These are phyloP conservation scores for Motacilla tschutschensis DNA, from an alignment of 2,113 vertebrate genomes.

Conservation along the genomic window DNA sequence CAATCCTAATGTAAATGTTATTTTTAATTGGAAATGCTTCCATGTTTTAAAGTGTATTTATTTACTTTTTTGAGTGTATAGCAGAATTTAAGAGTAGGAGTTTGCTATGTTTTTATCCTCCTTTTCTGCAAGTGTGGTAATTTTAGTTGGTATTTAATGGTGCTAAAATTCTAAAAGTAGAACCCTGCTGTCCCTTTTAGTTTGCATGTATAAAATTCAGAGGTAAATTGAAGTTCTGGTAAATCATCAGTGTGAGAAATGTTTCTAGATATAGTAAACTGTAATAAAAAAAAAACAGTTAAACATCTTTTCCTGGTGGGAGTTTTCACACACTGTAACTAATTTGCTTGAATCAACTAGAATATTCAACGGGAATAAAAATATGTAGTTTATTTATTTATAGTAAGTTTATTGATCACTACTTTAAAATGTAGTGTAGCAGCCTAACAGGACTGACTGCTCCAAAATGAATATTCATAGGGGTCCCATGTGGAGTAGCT, in stretches of 20 bases:
- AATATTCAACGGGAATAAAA: slow-evolving; percentile 34
- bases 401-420: not conserved
- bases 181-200: slow-evolving; percentile 38
- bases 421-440: slow-evolving; percentile 10
- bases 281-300: slow-evolving; percentile 46
- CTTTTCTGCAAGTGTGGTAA: slow-evolving; percentile 31
- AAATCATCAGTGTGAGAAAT: slow-evolving; percentile 43
- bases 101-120: slow-evolving; percentile 33
- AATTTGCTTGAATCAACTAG: slow-evolving; percentile 46
- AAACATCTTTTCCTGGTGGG: slow-evolving; percentile 48
- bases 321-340: slow-evolving; percentile 41
- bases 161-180: slow-evolving; percentile 49
- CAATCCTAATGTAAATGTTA: not conserved
- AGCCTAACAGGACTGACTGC: not conserved
- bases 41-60: slow-evolving; percentile 22
- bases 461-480: not conserved
- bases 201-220: slow-evolving; percentile 26
- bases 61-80: slow-evolving; percentile 28
- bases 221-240: slow-evolving; percentile 30
- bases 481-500: not conserved
- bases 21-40: slow-evolving; percentile 13
- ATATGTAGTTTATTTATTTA: slow-evolving; percentile 33
- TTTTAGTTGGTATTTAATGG: slow-evolving; percentile 34
- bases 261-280: slow-evolving; percentile 50
- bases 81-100: slow-evolving; percentile 32